A percentile compares a stretch with the other conserved stretches of the same genome.
These are phyloP conservation scores for Rhamphomyia laevipes DNA, from an alignment of 2,888 invertebrate genomes.

Conservation along the genomic window DNA sequence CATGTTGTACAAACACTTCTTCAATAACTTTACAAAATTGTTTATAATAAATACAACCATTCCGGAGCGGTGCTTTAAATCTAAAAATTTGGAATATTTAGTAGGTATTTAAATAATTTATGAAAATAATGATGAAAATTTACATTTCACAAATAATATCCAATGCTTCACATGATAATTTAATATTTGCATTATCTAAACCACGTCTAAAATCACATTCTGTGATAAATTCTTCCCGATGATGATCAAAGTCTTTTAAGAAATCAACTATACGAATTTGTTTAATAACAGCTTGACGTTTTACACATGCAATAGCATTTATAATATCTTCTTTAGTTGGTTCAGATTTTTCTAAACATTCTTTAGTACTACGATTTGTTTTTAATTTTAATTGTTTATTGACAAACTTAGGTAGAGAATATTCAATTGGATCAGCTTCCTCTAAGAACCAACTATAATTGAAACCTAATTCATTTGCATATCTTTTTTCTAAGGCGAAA, in stretches of 20 bases:
- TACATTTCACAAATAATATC: conserved; percentile 61
- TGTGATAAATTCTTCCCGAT: conserved; percentile 49
- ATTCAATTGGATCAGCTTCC: conserved; percentile 41
- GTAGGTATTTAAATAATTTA: neutral
- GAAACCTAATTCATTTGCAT: conserved; percentile 64
- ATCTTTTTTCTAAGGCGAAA: conserved; percentile 55
- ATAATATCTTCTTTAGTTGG: conserved; percentile 51
- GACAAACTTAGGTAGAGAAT: conserved; percentile 24
- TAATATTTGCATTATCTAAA: conserved; percentile 51
- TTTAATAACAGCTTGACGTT: conserved; percentile 55
- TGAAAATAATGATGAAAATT: conserved; percentile 25
- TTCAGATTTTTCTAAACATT: neutral
- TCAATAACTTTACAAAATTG: conserved; percentile 57
- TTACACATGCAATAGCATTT: conserved; percentile 59
- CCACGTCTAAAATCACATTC: conserved; percentile 60
- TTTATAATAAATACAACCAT: conserved; percentile 50
- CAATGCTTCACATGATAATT: conserved; percentile 54
- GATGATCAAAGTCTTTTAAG: conserved; percentile 51
- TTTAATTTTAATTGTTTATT: no score
- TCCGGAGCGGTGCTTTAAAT: conserved; percentile 50
- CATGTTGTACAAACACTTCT: conserved; percentile 53
- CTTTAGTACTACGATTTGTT: neutral
- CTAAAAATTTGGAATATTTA: conserved; percentile 31
- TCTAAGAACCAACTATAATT: conserved; percentile 57
- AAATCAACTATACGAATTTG: conserved; percentile 54